Conservation (phyloP, 2,113 vertebrate genomes). For the Polypterus senegalus region DNA sequence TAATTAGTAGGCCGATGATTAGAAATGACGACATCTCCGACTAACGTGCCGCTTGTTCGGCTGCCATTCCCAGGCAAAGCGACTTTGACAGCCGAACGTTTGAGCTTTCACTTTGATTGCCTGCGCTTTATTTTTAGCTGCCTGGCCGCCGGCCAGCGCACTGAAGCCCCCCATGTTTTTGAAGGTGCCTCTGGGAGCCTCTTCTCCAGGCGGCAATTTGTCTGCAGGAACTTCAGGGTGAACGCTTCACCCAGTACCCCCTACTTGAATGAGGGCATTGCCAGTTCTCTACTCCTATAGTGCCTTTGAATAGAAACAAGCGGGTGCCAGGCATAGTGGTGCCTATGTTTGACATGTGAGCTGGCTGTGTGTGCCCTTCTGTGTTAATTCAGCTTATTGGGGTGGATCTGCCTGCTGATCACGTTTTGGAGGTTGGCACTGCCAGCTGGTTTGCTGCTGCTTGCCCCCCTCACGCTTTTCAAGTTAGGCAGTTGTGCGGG, state of each 20-base stretch:
- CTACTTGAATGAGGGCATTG: too few species aligned
- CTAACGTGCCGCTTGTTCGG: constrained; percentile 35
- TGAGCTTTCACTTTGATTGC: constrained; percentile 21
- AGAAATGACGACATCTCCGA: constrained; percentile 48
- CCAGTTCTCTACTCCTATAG: too few species aligned
- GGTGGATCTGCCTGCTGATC: too few species aligned
- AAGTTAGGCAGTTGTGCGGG: too few species aligned
- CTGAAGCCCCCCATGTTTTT: constrained; percentile 16
- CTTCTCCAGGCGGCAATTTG: constrained; percentile 28
- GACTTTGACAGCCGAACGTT: not conserved
- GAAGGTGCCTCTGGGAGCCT: constrained; percentile 25
- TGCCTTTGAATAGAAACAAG: too few species aligned
- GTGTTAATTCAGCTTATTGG: too few species aligned
- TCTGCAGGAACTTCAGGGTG: constrained; percentile 11
- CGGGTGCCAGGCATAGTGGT: too few species aligned
- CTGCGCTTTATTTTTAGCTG: constrained; percentile 18
- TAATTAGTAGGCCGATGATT: constrained; percentile 56
- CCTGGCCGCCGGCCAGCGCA: constrained; percentile 25
- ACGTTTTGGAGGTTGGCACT: too few species aligned
- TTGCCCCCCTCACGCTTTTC: too few species aligned
- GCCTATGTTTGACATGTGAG: too few species aligned
- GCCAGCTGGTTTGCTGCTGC: too few species aligned
- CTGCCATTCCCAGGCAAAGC: constrained; percentile 37
- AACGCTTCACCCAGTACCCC: not conserved
- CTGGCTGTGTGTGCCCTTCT: too few species aligned